These are phyloP conservation scores for Heliconius cydno DNA, from an alignment of 2,888 invertebrate species.

Conservation along the genomic window DNA sequence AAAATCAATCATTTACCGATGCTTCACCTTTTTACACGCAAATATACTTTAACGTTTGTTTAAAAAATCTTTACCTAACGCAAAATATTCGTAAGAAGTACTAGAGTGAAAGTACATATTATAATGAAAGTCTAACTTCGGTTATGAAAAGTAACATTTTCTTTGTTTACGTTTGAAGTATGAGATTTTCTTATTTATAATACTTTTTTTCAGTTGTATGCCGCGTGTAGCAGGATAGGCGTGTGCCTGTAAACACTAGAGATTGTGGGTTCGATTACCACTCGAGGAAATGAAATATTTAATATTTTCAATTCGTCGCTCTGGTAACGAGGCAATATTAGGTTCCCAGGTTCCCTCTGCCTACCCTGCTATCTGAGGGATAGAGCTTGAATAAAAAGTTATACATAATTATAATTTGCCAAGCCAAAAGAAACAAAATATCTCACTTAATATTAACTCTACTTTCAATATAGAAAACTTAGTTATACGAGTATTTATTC, in stretches of 20 bases:
- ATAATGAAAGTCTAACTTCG: constrained; percentile 7
- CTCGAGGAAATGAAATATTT: no score
- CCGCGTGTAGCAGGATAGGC: no score
- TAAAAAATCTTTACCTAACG: neutral
- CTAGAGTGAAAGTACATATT: neutral
- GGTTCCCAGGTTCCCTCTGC: no score
- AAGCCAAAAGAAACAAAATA: neutral
- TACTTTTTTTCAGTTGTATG: neutral
- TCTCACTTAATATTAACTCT: neutral
- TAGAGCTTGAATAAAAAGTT: neutral
- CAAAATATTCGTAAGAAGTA: neutral
- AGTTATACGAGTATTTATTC: neutral
- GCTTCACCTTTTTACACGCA: neutral
- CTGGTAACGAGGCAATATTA: no score
- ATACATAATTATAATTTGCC: neutral
- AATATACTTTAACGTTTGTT: constrained; percentile 6
- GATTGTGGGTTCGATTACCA: no score
- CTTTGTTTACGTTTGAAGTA: constrained; percentile 9
- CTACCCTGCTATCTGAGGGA: no score
- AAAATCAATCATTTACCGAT: constrained; percentile 41
- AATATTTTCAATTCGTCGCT: no score
- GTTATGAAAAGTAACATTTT: constrained; percentile 3
- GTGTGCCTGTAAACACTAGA: no score
- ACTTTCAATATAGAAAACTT: neutral
- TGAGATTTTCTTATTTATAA: constrained; percentile 7